phyloP scores from a whole-genome alignment of 2,888 invertebrate species.

The Gibbula magus region DNA sequence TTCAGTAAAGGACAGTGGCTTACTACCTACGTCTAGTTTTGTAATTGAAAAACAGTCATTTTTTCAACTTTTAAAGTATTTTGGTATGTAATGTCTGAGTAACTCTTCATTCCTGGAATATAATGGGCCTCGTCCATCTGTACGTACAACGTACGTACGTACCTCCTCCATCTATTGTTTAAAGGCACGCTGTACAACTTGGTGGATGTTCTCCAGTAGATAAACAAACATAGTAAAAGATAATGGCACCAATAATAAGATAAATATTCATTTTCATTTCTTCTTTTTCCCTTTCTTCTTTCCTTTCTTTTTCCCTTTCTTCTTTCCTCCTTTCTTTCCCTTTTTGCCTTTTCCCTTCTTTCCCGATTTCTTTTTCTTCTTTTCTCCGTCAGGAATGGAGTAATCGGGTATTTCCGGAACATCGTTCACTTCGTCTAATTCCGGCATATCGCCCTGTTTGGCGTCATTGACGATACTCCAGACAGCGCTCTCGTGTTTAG shows the following conservation, averaged over 20 bases:
- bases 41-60: too few relatives aligned
- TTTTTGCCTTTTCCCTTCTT: constrained; percentile 45
- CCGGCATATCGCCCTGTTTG: constrained; percentile 58
- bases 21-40: too few relatives aligned
- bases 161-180: too few relatives aligned
- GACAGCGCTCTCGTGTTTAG: constrained; percentile 48
- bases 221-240: too few relatives aligned
- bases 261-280: background rate
- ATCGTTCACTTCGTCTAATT: constrained; percentile 57
- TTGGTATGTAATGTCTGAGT: too few relatives aligned
- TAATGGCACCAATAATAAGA: background rate
- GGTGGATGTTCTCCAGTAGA: too few relatives aligned
- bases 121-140: too few relatives aligned
- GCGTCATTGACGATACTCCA: constrained; percentile 60
- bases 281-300: constrained; percentile 48
- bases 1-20: too few relatives aligned
- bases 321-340: constrained; percentile 40
- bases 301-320: constrained; percentile 47
- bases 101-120: too few relatives aligned
- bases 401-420: constrained; percentile 60
- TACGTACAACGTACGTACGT: too few relatives aligned
- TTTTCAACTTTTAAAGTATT: too few relatives aligned
- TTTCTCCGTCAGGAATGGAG: constrained; percentile 51
- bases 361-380: constrained; percentile 51
- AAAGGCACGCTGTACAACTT: too few relatives aligned